Conservation (phyloP, 2,797 vertebrate species). For the Lagocephalus sceleratus region DNA sequence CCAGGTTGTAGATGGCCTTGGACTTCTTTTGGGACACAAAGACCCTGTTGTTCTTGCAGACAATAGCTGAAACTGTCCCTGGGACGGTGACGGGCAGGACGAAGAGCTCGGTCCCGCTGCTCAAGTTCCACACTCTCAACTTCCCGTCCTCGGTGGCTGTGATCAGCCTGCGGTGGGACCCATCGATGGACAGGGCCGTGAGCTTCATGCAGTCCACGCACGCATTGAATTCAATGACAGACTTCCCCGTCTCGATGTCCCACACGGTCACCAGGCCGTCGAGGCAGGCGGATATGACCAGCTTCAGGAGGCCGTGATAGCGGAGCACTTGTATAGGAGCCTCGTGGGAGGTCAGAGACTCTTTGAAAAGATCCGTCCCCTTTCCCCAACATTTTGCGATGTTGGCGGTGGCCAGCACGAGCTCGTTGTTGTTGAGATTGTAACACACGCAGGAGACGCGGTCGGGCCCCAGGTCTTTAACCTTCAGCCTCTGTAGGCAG, state of each 20-base stretch:
- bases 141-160: constrained; percentile 6
- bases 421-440: constrained; percentile 19
- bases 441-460: constrained; percentile 8
- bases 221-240: constrained; percentile 5
- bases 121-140: constrained; percentile 29
- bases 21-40: constrained; percentile 9
- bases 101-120: not conserved
- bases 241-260: constrained; percentile 12
- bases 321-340: constrained; percentile 10
- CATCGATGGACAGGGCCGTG: constrained; percentile 11
- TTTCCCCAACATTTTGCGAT: constrained; percentile 20
- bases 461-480: accelerated
- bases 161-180: constrained; percentile 6
- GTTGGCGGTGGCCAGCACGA: constrained; percentile 10
- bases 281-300: constrained; percentile 19
- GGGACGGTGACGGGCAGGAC: not conserved
- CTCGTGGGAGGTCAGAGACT: not conserved
- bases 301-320: constrained; percentile 15
- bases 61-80: not conserved
- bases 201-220: not conserved
- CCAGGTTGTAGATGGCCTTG: constrained; percentile 5
- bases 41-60: not conserved
- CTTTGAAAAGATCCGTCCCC: constrained; percentile 24
- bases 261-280: constrained; percentile 14
- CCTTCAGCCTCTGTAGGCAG: constrained; percentile 12